Conservation (phyloP, 2,113 vertebrate genomes). For the Cyprinodon brontotheroides region DNA sequence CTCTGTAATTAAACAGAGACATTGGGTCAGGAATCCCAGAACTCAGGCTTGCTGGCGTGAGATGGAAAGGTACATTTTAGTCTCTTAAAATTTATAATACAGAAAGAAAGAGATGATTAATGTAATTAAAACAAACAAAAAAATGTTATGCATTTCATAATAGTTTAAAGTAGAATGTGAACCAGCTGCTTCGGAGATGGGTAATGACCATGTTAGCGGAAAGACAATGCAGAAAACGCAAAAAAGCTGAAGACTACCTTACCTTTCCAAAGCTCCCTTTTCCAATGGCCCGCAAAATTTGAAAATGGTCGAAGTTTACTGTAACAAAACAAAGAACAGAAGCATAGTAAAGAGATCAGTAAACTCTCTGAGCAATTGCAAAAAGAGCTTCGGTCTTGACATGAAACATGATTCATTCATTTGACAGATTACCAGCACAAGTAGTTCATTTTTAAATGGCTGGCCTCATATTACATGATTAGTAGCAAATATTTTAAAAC, state of each 20-base stretch:
- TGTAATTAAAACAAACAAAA: constrained; percentile 41
- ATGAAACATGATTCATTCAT: no score
- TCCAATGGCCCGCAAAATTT: constrained; percentile 83
- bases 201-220: constrained; percentile 36
- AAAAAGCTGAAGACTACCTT: constrained; percentile 26
- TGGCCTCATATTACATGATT: no score
- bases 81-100: constrained; percentile 29
- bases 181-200: constrained; percentile 21
- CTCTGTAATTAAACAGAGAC: constrained; percentile 59
- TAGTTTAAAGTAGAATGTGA: constrained; percentile 55
- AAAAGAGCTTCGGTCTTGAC: not conserved
- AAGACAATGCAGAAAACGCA: constrained; percentile 34
- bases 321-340: constrained; percentile 42
- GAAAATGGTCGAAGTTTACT: constrained; percentile 87
- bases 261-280: constrained; percentile 86
- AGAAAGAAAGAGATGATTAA: constrained; percentile 26
- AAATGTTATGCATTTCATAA: constrained; percentile 41
- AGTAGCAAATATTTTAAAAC: no score
- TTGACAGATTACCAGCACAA: not conserved
- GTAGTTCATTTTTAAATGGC: not conserved
- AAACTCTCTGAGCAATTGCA: not conserved
- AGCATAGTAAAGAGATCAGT: not conserved
- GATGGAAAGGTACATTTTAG: constrained; percentile 43
- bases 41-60: constrained; percentile 33
- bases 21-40: constrained; percentile 50